phyloP scores from a whole-genome alignment of 2,113 vertebrate genomes.

The Hystrix brachyura region DNA sequence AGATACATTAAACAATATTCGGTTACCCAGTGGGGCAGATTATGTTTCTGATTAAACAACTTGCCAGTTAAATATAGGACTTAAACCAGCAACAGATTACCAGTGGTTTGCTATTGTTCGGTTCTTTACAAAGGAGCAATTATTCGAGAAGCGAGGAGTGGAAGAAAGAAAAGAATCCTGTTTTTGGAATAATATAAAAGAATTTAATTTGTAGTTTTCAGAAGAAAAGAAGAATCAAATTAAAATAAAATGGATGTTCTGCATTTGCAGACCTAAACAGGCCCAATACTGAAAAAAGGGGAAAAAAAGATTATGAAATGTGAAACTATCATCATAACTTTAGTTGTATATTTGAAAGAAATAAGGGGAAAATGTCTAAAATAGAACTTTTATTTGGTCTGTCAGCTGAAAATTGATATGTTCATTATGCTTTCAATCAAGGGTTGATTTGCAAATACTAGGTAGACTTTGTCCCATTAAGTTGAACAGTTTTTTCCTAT shows the following conservation, averaged over 20 bases:
- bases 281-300: constrained; percentile 3
- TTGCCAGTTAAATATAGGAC: constrained; percentile 67
- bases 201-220: constrained; percentile 70
- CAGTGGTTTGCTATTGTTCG: constrained; percentile 68
- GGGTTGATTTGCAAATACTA: background rate
- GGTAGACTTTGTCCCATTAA: background rate
- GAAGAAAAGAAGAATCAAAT: constrained; percentile 62
- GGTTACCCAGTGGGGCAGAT: constrained; percentile 41
- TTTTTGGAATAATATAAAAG: constrained; percentile 63
- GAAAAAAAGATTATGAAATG: constrained; percentile 58
- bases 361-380: constrained; percentile 30
- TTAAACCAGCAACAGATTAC: constrained; percentile 49
- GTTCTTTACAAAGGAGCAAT: constrained; percentile 68
- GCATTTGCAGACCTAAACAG: constrained; percentile 31
- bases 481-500: background rate
- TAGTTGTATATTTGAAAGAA: constrained; percentile 58
- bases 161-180: constrained; percentile 45
- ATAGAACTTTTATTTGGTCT: constrained; percentile 43
- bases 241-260: constrained; percentile 70
- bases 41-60: constrained; percentile 71
- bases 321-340: constrained; percentile 57
- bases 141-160: constrained; percentile 50
- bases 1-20: constrained; percentile 40
- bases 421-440: constrained; percentile 32
- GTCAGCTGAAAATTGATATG: constrained; percentile 61